Percentiles rank a stretch among this genome's conserved stretches.
These are phyloP conservation scores for Pollimyrus isidori DNA, from an alignment of 2,113 vertebrate genomes.

Conservation along the genomic window DNA sequence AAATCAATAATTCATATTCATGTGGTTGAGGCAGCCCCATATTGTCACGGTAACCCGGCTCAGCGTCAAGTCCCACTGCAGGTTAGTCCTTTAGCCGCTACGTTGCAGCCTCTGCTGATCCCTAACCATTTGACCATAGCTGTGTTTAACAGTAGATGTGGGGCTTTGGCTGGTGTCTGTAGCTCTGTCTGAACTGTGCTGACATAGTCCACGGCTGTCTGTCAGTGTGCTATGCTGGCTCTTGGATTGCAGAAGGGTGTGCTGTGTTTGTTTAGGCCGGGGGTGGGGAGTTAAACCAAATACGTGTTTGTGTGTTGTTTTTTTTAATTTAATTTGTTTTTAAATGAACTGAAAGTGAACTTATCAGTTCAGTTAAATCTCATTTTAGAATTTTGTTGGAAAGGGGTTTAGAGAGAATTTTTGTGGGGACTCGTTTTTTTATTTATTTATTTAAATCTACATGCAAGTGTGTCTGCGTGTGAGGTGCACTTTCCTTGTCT, in stretches of 20 bases:
- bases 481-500: not conserved
- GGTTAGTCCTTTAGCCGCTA: not conserved
- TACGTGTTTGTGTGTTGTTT: not conserved
- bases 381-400: not conserved
- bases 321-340: not conserved
- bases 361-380: not conserved
- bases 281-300: constrained; percentile 33
- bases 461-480: not conserved
- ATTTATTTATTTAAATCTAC: not conserved
- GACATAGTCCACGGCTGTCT: constrained; percentile 44
- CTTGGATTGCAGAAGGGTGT: not conserved
- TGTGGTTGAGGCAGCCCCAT: not conserved
- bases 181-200: constrained; percentile 24
- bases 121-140: not conserved
- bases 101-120: not conserved
- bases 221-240: constrained; percentile 39
- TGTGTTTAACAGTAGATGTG: not conserved
- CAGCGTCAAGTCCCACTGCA: not conserved
- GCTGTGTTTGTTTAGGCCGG: constrained; percentile 59
- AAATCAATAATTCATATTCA: constrained; percentile 20
- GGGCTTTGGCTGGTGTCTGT: not conserved
- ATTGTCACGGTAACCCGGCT: not conserved
- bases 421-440: too few species aligned
- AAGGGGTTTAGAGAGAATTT: not conserved
- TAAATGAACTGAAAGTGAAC: not conserved